Evolutionary conservation across 2,113 vertebrate species (phyloP).

Genomic region (Meleagris gallopavo): DNA sequence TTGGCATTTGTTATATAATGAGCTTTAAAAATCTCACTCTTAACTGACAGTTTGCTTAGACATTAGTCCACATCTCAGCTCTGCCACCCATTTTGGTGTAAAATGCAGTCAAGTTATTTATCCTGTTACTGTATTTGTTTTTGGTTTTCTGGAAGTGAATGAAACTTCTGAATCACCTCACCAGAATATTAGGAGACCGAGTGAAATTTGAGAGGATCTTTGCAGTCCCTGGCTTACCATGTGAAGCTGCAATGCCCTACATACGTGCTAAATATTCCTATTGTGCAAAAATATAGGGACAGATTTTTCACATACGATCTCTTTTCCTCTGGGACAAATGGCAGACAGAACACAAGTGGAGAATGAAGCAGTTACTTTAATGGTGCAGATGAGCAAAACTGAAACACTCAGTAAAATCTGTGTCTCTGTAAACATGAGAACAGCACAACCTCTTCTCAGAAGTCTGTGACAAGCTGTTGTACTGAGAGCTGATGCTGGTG

Average conservation of each 20-base stretch:
- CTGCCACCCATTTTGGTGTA: neutral
- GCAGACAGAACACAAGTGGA: neutral
- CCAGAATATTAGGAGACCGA: neutral
- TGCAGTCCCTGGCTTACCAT: neutral
- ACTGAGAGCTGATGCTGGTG: constrained; percentile 22
- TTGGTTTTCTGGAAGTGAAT: neutral
- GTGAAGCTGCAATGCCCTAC: neutral
- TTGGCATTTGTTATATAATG: neutral
- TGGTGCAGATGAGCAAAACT: neutral
- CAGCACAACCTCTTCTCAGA: constrained; percentile 9
- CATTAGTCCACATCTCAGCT: neutral
- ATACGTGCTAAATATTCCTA: neutral
- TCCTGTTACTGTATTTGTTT: neutral
- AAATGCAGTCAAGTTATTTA: neutral
- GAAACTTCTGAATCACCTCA: neutral
- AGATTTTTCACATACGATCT: neutral
- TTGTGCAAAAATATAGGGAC: neutral
- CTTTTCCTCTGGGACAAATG: neutral
- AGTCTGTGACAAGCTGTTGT: constrained; percentile 34
- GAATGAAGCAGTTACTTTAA: neutral
- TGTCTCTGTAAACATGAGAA: neutral
- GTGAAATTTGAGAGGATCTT: neutral
- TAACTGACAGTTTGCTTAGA: neutral
- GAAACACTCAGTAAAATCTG: neutral
- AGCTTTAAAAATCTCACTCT: neutral